Evolutionary conservation across 2,888 invertebrate genomes (phyloP).

Genomic region (Andricus curvator): DNA sequence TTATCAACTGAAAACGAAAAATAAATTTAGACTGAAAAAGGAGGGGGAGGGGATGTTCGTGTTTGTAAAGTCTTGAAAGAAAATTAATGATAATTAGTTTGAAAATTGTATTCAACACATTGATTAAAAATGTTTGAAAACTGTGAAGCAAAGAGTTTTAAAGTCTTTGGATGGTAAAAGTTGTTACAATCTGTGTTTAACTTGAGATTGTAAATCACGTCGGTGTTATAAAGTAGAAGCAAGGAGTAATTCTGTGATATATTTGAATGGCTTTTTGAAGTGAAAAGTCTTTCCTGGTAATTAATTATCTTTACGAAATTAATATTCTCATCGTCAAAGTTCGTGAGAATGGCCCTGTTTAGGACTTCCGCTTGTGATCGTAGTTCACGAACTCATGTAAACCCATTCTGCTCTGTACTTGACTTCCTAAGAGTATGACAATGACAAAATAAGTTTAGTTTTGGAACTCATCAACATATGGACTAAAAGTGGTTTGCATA

Average conservation of each 20-base stretch:
- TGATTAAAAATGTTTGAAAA: not conserved
- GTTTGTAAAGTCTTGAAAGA: too few relatives aligned
- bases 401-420: slow-evolving; percentile 2
- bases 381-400: not conserved
- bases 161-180: not conserved
- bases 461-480: slow-evolving; percentile 14
- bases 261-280: slow-evolving; percentile 6
- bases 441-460: slow-evolving; percentile 18
- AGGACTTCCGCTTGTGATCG: not conserved
- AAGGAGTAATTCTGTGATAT: not conserved
- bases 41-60: too few relatives aligned
- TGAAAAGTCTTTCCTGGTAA: slow-evolving; percentile 7
- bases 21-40: too few relatives aligned
- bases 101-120: too few relatives aligned
- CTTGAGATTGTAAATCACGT: slow-evolving; percentile 26
- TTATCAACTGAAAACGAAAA: too few relatives aligned
- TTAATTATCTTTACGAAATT: slow-evolving; percentile 32
- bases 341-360: slow-evolving; percentile 4
- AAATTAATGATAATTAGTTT: too few relatives aligned
- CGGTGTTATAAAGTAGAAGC: not conserved
- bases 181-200: slow-evolving; percentile 4
- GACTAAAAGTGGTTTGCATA: not conserved
- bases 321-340: slow-evolving; percentile 32
- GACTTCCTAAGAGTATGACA: slow-evolving; percentile 13
- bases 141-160: not conserved